Evolutionary conservation across 2,888 invertebrate species (phyloP).

Genomic region (Tanypteryx hageni): DNA sequence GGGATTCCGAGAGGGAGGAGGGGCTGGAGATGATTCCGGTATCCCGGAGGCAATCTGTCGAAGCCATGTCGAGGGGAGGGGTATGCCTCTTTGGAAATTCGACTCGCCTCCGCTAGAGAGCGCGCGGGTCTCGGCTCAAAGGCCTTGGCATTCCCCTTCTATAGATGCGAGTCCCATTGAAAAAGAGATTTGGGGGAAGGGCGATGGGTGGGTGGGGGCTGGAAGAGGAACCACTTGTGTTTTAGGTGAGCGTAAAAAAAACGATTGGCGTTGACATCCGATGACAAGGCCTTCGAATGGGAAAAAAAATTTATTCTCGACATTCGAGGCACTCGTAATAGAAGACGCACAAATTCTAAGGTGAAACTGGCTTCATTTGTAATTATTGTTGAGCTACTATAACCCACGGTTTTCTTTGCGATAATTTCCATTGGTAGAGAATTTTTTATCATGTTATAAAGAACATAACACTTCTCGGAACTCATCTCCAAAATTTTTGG

Average conservation of each 20-base stretch:
- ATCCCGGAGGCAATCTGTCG: slow-evolving; percentile 60
- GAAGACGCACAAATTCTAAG: no score
- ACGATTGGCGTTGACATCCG: slow-evolving; percentile 21
- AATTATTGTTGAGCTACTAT: no score
- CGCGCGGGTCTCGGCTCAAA: slow-evolving; percentile 35
- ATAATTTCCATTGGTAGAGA: no score
- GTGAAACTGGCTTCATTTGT: no score
- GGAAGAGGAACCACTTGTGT: slow-evolving; percentile 40
- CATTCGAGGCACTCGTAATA: no score
- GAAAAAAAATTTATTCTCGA: background rate
- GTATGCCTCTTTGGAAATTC: slow-evolving; percentile 59
- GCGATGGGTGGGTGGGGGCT: background rate
- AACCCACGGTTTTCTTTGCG: no score
- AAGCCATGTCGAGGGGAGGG: slow-evolving; percentile 50
- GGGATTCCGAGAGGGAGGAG: background rate
- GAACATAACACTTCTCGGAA: no score
- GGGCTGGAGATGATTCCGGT: slow-evolving; percentile 55
- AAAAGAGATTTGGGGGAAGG: slow-evolving; percentile 34
- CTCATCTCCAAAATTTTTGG: no score
- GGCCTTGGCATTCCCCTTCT: slow-evolving; percentile 38
- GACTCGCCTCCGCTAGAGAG: slow-evolving; percentile 55
- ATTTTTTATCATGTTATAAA: no score
- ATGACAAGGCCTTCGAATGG: slow-evolving; percentile 6
- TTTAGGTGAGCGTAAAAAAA: background rate
- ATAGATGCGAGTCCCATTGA: slow-evolving; percentile 35